Evolutionary conservation across 2,888 invertebrate genomes (phyloP), one percentile per base, ranked within the genome.

Genomic region (Zhuqinia jingwanae): DNA sequence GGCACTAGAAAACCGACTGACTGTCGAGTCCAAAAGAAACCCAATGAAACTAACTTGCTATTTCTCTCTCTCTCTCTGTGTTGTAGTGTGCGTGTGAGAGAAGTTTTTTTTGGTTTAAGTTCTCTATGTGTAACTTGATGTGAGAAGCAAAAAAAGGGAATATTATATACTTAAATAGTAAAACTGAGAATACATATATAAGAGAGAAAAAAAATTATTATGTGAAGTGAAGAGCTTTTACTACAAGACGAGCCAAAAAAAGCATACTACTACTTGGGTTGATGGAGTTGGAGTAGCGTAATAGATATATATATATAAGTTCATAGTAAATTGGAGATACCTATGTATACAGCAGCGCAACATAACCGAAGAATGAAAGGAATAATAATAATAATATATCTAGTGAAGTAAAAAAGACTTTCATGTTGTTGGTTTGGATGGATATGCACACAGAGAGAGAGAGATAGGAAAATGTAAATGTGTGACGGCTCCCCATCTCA

Each of bases 1-100:
- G 80, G 80, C 80, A 68, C 80, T 80, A 80, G 25, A 80, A 68
- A 65, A 80, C 80, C 80, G 80, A 80, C 80, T 80, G 80, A 80
- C 68, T 68, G 50, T 68, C 30, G n/a, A n/a, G 22, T 36, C 63
- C 42, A 47, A 60, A n/a, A 70, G 47, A 70, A 20, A 17, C 10
- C 11, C 45, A 70, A 20, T 25, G 45, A 70, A 47, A 45, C 45
- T 70, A 42, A 20, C 17, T 47, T 6, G 27, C 25, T 30, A 11
- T 13, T 5, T 20, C 22, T n/a, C n/a, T n/a, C n/a, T n/a, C n/a
- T n/a, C n/a, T n/a, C n/a, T n/a, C n/a, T n/a, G n/a, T n/a, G n/a
- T n/a, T 22, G 22, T 60, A 60, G 22, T 17, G 53, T 53, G 53
- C 53, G 53, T 53, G 53, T 53, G 53, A 53, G 53, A n/a, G 20